These are phyloP conservation scores for Rhinichthys klamathensis DNA, from an alignment of 2,113 vertebrate species.

Conservation along the genomic window DNA sequence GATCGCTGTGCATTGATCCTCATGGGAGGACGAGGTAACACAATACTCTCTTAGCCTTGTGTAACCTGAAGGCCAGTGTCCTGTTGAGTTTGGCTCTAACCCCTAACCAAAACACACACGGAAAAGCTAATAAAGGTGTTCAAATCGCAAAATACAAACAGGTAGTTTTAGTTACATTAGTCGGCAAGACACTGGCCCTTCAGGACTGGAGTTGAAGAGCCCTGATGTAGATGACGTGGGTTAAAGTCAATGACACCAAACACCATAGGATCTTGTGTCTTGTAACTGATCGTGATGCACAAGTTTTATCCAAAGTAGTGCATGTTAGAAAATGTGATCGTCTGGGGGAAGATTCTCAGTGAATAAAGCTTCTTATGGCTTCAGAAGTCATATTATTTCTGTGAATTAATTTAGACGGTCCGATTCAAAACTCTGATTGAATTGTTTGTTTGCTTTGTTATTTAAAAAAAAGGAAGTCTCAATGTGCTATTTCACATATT, in stretches of 20 bases:
- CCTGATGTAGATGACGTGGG: neutral
- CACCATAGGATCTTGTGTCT: neutral
- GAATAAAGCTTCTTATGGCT: neutral
- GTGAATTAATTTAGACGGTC: neutral
- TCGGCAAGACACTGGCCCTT: neutral
- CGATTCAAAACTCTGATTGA: neutral
- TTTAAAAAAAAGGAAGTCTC: neutral
- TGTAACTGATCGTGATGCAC: neutral
- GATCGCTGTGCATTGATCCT: constrained; percentile 40
- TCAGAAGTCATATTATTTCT: neutral
- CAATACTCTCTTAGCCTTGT: constrained; percentile 38
- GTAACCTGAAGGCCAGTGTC: neutral
- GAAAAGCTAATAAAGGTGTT: constrained; percentile 13
- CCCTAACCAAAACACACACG: neutral
- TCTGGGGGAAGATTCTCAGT: neutral
- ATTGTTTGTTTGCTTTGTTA: neutral
- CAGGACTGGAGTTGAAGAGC: neutral
- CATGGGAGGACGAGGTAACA: constrained; percentile 34
- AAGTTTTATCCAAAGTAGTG: neutral
- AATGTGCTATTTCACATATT: neutral
- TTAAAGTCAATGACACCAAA: neutral
- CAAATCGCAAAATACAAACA: neutral
- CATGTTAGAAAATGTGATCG: neutral
- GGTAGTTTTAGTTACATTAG: neutral
- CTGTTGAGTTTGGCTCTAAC: neutral